Conservation (phyloP, 2,888 invertebrate species). For the Oscheius sp. region DNA sequence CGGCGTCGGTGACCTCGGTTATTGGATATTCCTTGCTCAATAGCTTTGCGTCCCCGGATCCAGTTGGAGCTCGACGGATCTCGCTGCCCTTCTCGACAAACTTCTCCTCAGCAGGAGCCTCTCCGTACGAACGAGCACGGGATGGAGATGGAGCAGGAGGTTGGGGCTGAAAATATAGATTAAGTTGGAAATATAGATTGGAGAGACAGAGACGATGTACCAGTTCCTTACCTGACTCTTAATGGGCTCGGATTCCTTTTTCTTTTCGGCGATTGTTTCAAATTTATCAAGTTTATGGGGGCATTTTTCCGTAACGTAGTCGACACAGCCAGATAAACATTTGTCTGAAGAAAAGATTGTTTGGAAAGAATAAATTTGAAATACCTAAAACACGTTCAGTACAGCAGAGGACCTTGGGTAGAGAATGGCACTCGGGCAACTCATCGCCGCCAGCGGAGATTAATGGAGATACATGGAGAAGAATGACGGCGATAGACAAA, state of each 20-base stretch:
- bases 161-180: background rate
- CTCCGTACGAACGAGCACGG: slow-evolving; percentile 20
- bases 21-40: slow-evolving; percentile 65
- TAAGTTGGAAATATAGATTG: background rate
- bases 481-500: slow-evolving; percentile 9
- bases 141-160: background rate
- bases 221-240: slow-evolving; percentile 1
- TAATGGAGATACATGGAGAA: slow-evolving; percentile 41
- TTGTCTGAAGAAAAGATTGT: slow-evolving; percentile 51
- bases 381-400: slow-evolving; percentile 68
- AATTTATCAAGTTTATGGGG: slow-evolving; percentile 68
- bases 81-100: slow-evolving; percentile 27
- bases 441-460: slow-evolving; percentile 51
- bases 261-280: slow-evolving; percentile 52
- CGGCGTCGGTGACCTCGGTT: slow-evolving; percentile 66
- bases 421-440: slow-evolving; percentile 66
- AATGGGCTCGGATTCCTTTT: background rate
- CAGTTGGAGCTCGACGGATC: slow-evolving; percentile 26
- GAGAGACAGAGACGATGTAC: no score
- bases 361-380: background rate
- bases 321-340: slow-evolving; percentile 70
- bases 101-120: slow-evolving; percentile 38
- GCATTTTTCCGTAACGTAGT: slow-evolving; percentile 67
- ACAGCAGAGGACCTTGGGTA: slow-evolving; percentile 71
- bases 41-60: slow-evolving; percentile 60